phyloP scores from a whole-genome alignment of 53 echinoderm and acorn worm genomes.

The Temnopleurus reevesii region DNA sequence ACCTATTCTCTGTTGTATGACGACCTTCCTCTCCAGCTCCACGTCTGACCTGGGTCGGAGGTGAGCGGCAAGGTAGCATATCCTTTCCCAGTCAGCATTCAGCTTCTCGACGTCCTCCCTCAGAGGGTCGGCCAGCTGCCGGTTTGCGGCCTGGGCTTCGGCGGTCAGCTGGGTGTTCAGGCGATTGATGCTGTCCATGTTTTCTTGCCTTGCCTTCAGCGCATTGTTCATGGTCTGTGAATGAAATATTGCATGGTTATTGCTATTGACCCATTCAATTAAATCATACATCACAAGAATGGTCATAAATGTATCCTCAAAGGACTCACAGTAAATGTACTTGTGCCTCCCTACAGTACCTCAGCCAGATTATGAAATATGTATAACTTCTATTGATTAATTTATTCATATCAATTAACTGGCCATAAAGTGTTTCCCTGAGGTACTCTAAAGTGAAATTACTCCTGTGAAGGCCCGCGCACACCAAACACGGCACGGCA shows the following conservation, averaged over 20 bases:
- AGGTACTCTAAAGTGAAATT: too few species aligned
- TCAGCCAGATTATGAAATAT: too few species aligned
- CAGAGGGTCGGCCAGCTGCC: slow-evolving; percentile 74
- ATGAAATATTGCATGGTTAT: too few species aligned
- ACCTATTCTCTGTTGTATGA: slow-evolving; percentile 82
- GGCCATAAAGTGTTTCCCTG: too few species aligned
- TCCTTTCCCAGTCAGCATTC: slow-evolving; percentile 84
- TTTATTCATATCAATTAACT: too few species aligned
- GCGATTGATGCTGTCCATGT: slow-evolving; percentile 87
- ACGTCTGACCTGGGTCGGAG: slow-evolving; percentile 77
- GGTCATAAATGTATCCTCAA: too few species aligned
- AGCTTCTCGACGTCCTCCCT: slow-evolving; percentile 82
- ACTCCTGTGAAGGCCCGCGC: too few species aligned
- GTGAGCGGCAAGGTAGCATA: slow-evolving; percentile 75
- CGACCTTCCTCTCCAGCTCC: slow-evolving; percentile 72
- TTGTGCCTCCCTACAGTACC: too few species aligned
- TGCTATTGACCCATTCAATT: background rate
- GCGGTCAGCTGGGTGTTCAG: slow-evolving; percentile 68
- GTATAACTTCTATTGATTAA: too few species aligned
- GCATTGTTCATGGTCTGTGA: slow-evolving; percentile 89
- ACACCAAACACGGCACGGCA: too few species aligned
- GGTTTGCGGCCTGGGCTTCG: slow-evolving; percentile 72
- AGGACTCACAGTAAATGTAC: too few species aligned
- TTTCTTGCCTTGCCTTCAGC: slow-evolving; percentile 83
- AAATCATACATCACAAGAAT: background rate